Evolutionary conservation across 2,113 vertebrate species (phyloP).

Genomic region (Lophotis ruficrista): DNA sequence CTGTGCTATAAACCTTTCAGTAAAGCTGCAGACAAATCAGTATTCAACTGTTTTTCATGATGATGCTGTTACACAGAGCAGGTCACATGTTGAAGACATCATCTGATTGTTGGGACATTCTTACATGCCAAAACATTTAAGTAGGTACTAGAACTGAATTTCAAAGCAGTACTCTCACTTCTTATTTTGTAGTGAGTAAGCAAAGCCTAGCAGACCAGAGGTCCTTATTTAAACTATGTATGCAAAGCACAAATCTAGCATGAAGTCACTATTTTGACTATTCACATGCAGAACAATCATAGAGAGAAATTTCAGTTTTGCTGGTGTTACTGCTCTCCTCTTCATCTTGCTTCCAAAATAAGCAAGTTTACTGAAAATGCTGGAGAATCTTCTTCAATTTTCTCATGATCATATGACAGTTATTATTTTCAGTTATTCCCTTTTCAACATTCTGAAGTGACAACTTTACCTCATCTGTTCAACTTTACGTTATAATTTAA

Average conservation of each 20-base stretch:
- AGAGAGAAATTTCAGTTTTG: not conserved
- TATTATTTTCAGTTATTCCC: not conserved
- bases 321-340: not conserved
- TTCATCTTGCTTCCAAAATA: not conserved
- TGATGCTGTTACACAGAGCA: slow-evolving; percentile 24
- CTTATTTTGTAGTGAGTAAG: not conserved
- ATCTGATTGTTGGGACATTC: not conserved
- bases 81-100: not conserved
- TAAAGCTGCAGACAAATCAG: slow-evolving; percentile 35
- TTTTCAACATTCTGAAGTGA: not conserved
- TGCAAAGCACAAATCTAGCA: not conserved
- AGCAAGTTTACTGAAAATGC: not conserved
- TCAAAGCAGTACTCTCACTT: not conserved
- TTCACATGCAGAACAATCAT: not conserved
- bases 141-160: not conserved
- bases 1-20: slow-evolving; percentile 61
- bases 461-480: not conserved
- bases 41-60: slow-evolving; percentile 34
- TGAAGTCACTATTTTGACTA: not conserved
- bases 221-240: not conserved
- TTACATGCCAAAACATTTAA: not conserved
- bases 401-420: not conserved
- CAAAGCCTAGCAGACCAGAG: not conserved
- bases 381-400: not conserved
- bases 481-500: not conserved